These are phyloP conservation scores for Boloria euphrosyne DNA, from an alignment of 2,888 invertebrate species.

Conservation along the genomic window DNA sequence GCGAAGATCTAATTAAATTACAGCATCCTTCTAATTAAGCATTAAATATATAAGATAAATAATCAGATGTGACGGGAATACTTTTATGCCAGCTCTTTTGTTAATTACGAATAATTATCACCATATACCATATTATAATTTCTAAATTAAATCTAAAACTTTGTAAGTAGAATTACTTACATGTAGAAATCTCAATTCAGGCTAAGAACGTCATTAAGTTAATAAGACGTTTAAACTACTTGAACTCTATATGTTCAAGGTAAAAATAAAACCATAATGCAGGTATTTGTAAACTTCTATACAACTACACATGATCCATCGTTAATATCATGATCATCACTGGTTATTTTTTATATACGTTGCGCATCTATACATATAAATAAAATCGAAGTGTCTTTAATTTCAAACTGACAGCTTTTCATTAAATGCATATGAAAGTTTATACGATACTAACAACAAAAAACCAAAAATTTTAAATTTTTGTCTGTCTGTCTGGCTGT, in stretches of 20 bases:
- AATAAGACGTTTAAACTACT: neutral
- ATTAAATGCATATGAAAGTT: too few species aligned
- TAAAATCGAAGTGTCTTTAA: too few species aligned
- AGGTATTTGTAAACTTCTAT: neutral
- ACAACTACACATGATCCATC: neutral
- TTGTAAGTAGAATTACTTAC: slow-evolving; percentile 1
- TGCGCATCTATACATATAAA: too few species aligned
- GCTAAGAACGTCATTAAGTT: neutral
- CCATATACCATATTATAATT: neutral
- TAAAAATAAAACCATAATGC: neutral
- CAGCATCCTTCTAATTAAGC: slow-evolving; percentile 9
- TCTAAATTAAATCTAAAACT: neutral
- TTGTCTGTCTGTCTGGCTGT: too few species aligned
- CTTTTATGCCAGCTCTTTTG: slow-evolving; percentile 11
- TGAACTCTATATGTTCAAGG: slow-evolving; percentile 2
- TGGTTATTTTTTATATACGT: too few species aligned
- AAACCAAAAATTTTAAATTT: too few species aligned
- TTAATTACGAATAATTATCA: slow-evolving; percentile 9
- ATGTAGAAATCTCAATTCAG: neutral
- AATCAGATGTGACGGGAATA: neutral
- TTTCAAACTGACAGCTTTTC: too few species aligned
- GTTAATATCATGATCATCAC: too few species aligned
- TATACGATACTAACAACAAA: too few species aligned
- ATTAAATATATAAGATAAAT: slow-evolving; percentile 1
- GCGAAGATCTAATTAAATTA: slow-evolving; percentile 4